Evolutionary conservation across 2,113 vertebrate genomes (phyloP).

Genomic region (Nanger granti): DNA sequence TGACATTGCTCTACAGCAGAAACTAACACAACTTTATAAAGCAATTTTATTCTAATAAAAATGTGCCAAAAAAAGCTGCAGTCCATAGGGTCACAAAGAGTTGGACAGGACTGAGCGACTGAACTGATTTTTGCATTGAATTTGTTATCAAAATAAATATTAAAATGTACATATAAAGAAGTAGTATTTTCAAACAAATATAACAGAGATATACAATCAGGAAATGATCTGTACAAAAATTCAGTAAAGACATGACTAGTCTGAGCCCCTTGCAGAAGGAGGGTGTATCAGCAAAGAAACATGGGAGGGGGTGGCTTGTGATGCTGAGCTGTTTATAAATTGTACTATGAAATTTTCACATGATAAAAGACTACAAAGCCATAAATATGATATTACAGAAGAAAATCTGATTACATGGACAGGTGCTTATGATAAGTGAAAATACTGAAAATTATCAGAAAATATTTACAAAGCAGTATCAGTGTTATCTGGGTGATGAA

Average conservation of each 20-base stretch:
- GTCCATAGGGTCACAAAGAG: neutral
- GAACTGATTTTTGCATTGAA: neutral
- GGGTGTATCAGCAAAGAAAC: fast-evolving
- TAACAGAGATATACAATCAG: neutral
- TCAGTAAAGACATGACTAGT: neutral
- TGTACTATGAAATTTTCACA: neutral
- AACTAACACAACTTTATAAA: too few species aligned
- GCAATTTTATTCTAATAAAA: too few species aligned
- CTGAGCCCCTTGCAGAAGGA: too few species aligned
- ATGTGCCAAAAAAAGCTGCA: neutral
- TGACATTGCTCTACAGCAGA: too few species aligned
- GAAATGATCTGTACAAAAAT: neutral
- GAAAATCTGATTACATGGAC: neutral
- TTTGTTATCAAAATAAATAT: neutral
- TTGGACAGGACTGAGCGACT: neutral
- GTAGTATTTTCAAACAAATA: neutral
- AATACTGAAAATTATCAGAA: neutral
- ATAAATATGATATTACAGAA: neutral
- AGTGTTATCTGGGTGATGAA: neutral
- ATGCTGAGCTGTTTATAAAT: neutral
- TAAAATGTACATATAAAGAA: neutral
- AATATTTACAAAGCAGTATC: neutral
- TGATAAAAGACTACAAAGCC: neutral
- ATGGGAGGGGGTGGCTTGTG: too few species aligned
- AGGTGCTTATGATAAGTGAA: neutral